Evolutionary conservation across 2,113 vertebrate genomes (phyloP).

Genomic region (Dromaius novaehollandiae): DNA sequence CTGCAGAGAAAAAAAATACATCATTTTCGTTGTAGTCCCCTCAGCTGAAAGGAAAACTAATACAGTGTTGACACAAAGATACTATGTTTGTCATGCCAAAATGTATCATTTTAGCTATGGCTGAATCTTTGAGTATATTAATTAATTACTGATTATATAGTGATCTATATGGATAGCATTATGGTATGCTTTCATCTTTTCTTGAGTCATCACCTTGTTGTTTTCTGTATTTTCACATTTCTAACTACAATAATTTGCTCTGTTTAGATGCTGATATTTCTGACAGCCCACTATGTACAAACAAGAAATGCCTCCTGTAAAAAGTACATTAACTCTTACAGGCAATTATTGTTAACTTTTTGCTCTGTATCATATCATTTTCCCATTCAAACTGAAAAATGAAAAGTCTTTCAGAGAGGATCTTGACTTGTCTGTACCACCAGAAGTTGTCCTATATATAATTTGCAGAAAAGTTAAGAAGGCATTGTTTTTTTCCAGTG

Average conservation of each 20-base stretch:
- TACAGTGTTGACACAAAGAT: not conserved
- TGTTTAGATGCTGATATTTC: not conserved
- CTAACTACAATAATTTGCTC: not conserved
- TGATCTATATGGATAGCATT: not conserved
- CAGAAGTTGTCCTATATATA: not conserved
- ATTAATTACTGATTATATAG: not conserved
- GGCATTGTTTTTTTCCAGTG: not conserved
- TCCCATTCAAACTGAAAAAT: not conserved
- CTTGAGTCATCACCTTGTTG: not conserved
- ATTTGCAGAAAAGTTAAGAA: not conserved
- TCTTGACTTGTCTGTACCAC: not conserved
- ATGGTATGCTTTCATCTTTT: not conserved
- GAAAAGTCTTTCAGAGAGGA: not conserved
- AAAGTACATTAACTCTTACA: not conserved
- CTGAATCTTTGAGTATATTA: not conserved
- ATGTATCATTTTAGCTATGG: not conserved
- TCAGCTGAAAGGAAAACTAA: not conserved
- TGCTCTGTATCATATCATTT: not conserved
- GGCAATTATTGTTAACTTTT: not conserved
- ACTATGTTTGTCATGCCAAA: not conserved
- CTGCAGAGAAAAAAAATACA: not conserved
- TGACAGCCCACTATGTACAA: not conserved
- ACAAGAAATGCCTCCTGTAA: not conserved
- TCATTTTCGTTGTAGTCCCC: not conserved
- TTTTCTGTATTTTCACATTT: not conserved